Evolutionary conservation across 2,797 vertebrate genomes (phyloP).

Genomic region (Triplophysa yarkandensis): DNA sequence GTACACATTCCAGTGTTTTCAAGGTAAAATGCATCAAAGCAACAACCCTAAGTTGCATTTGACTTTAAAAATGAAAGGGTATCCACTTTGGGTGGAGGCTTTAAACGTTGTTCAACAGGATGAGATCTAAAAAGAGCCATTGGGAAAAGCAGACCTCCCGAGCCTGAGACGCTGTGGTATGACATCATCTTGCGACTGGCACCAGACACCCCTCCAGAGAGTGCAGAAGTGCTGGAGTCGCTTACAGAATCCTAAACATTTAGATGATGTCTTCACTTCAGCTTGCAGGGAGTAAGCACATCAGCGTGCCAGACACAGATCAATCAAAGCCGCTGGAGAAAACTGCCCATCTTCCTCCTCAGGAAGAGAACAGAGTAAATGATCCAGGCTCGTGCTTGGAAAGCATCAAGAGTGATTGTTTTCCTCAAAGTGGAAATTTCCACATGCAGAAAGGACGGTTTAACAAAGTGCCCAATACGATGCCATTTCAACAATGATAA

Average conservation of each 20-base stretch:
- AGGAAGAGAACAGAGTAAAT: slow-evolving; percentile 36
- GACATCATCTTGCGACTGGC: slow-evolving; percentile 56
- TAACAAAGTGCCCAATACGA: slow-evolving; percentile 13
- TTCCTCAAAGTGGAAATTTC: slow-evolving; percentile 22
- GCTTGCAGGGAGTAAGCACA: slow-evolving; percentile 47
- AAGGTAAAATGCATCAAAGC: slow-evolving; percentile 56
- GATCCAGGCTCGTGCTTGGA: slow-evolving; percentile 43
- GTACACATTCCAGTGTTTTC: slow-evolving; percentile 40
- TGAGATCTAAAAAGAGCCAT: slow-evolving; percentile 14
- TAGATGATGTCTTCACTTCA: slow-evolving; percentile 43
- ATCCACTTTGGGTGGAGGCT: slow-evolving; percentile 56
- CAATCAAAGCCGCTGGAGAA: slow-evolving; percentile 52
- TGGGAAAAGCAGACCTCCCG: slow-evolving; percentile 42
- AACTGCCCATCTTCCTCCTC: slow-evolving; percentile 47
- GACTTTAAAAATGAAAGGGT: slow-evolving; percentile 62
- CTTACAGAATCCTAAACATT: slow-evolving; percentile 54
- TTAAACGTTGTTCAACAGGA: slow-evolving; percentile 59
- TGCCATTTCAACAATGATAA: slow-evolving; percentile 15
- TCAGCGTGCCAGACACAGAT: slow-evolving; percentile 49
- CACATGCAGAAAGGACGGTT: slow-evolving; percentile 27
- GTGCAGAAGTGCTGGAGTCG: slow-evolving; percentile 50
- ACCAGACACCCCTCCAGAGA: slow-evolving; percentile 56
- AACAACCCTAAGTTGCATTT: slow-evolving; percentile 62
- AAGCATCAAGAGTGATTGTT: slow-evolving; percentile 40
- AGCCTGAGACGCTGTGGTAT: slow-evolving; percentile 31